Evolutionary conservation across 2,113 vertebrate genomes (phyloP).

Genomic region (Carettochelys insculpta): DNA sequence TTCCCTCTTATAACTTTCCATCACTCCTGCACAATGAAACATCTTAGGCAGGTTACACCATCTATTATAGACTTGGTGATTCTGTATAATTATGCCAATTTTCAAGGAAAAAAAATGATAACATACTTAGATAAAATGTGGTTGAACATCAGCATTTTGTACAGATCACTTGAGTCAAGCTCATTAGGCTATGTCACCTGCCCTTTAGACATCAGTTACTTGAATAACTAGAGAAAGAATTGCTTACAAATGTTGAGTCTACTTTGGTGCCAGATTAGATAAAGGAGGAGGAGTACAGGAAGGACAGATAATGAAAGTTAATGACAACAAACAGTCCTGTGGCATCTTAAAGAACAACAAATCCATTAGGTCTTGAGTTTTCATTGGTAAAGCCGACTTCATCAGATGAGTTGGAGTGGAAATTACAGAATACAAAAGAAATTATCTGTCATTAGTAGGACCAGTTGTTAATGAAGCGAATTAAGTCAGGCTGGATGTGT

Average conservation of each 20-base stretch:
- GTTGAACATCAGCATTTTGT: conserved; percentile 52
- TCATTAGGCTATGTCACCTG: conserved; percentile 47
- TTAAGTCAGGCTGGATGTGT: no score
- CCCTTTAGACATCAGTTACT: conserved; percentile 49
- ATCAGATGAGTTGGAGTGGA: no score
- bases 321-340: no score
- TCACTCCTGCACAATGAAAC: conserved; percentile 27
- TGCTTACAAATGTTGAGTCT: background rate
- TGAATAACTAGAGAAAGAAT: background rate
- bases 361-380: no score
- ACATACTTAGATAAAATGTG: conserved; percentile 36
- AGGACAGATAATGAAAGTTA: background rate
- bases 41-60: conserved; percentile 48
- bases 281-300: background rate
- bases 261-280: conserved; percentile 30
- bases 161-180: conserved; percentile 42
- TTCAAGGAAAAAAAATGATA: conserved; percentile 29
- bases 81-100: conserved; percentile 48
- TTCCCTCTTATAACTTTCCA: background rate
- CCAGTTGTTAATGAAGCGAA: no score
- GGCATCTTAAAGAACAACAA: no score
- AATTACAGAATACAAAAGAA: no score
- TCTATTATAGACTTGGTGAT: conserved; percentile 37
- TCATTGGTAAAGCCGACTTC: no score
- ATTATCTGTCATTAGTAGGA: no score